These are phyloP conservation scores for Potamarius usumacintae DNA, from an alignment of 2,113 vertebrate genomes.

Conservation along the genomic window DNA sequence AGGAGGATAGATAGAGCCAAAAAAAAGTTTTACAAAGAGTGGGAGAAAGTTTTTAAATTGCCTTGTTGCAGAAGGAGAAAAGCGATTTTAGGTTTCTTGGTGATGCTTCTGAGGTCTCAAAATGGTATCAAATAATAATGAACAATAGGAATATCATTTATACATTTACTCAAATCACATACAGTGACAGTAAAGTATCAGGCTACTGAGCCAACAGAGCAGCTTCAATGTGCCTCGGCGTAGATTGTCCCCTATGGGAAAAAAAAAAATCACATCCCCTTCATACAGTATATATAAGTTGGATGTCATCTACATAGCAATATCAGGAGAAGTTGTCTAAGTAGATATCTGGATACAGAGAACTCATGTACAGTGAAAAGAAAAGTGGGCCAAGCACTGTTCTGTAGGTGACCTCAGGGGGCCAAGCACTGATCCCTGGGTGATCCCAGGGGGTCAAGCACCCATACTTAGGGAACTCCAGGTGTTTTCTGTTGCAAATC, in stretches of 20 bases:
- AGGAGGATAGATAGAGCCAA: conserved; percentile 49
- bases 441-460: neutral
- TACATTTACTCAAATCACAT: neutral
- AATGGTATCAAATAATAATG: neutral
- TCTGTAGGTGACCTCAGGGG: neutral
- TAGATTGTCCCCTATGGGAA: neutral
- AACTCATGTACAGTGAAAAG: neutral
- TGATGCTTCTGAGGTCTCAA: neutral
- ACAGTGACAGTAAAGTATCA: neutral
- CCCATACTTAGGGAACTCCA: neutral
- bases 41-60: conserved; percentile 6
- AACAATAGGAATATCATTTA: neutral
- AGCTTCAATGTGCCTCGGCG: neutral
- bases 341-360: neutral
- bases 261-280: neutral
- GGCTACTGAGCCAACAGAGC: neutral
- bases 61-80: too few relatives aligned
- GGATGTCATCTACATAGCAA: neutral
- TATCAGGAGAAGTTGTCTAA: neutral
- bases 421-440: neutral
- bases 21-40: conserved; percentile 3
- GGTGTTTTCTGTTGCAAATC: neutral
- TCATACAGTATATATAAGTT: neutral
- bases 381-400: neutral
- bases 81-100: neutral